Percentiles rank a stretch among this genome's conserved stretches.
Conservation (phyloP, 2,888 invertebrate genomes). For the Auanema freiburgensis region DNA sequence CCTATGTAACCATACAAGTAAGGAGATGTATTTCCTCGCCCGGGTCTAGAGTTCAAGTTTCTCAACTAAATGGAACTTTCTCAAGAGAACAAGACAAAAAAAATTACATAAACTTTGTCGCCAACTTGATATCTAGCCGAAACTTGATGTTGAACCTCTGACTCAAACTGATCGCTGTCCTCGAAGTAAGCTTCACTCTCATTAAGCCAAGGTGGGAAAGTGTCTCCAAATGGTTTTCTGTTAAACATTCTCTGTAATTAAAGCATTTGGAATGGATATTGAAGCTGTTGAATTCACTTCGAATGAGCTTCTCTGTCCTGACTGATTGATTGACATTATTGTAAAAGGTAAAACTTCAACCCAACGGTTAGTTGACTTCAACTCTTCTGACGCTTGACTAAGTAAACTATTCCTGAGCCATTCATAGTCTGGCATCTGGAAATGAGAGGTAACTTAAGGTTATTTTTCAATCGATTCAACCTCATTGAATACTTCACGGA, state of each 20-base stretch:
- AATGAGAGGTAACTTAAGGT: not conserved
- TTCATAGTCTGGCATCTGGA: slow-evolving; percentile 21
- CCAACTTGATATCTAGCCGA: slow-evolving; percentile 7
- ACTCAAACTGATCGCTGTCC: not conserved
- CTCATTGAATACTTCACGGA: slow-evolving; percentile 35
- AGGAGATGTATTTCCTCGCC: slow-evolving; percentile 26
- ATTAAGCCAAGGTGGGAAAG: slow-evolving; percentile 9
- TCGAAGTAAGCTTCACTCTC: not conserved
- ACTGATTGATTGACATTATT: slow-evolving; percentile 35
- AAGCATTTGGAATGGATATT: not conserved
- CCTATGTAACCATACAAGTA: slow-evolving; percentile 28
- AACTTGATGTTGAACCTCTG: not conserved
- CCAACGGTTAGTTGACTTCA: slow-evolving; percentile 31
- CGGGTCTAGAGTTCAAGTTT: slow-evolving; percentile 21
- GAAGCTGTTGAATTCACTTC: slow-evolving; percentile 21
- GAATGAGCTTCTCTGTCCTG: slow-evolving; percentile 15
- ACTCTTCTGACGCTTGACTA: slow-evolving; percentile 20
- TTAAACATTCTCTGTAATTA: slow-evolving; percentile 33
- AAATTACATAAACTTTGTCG: slow-evolving; percentile 34
- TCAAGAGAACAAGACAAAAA: slow-evolving; percentile 15
- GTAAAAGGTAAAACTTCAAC: slow-evolving; percentile 32
- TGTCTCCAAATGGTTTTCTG: slow-evolving; percentile 22
- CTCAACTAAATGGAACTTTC: slow-evolving; percentile 21
- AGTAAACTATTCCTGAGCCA: slow-evolving; percentile 21
- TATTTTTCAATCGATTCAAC: not conserved